Percentiles rank a stretch among this genome's conserved stretches.
These are phyloP conservation scores for Cataglyphis cursor DNA, from an alignment of 2,888 invertebrate genomes.

Conservation along the genomic window DNA sequence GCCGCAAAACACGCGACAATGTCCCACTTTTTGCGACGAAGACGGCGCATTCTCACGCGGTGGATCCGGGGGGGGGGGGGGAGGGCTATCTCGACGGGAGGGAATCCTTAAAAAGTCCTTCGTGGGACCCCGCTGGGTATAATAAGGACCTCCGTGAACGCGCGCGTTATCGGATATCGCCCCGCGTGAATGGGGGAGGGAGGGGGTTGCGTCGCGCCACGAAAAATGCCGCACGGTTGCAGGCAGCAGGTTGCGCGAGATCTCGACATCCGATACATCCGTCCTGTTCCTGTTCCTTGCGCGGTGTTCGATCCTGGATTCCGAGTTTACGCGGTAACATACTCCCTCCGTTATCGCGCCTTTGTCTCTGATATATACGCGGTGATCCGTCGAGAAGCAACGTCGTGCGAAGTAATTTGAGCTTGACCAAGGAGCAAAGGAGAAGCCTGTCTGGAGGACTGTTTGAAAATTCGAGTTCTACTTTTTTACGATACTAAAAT, in stretches of 20 bases:
- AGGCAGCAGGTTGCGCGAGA: conserved; percentile 67
- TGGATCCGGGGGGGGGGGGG: conserved; percentile 52
- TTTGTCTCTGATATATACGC: conserved; percentile 24
- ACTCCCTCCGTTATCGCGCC: conserved; percentile 62
- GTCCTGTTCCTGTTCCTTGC: conserved; percentile 62
- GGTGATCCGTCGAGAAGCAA: background rate
- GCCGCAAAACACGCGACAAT: conserved; percentile 34
- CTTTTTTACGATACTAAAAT: background rate
- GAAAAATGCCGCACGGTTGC: conserved; percentile 75
- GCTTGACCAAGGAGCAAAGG: background rate
- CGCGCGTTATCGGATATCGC: conserved; percentile 80
- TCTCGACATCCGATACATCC: conserved; percentile 79
- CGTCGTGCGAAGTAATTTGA: background rate
- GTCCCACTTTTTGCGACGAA: conserved; percentile 40
- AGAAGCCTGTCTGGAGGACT: background rate
- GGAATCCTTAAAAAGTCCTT: conserved; percentile 80
- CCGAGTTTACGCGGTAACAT: conserved; percentile 68
- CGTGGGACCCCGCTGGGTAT: conserved; percentile 72
- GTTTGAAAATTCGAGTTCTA: background rate
- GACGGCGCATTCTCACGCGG: conserved; percentile 57
- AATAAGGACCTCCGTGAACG: conserved; percentile 81
- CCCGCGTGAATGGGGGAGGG: conserved; percentile 37
- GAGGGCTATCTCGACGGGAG: conserved; percentile 65
- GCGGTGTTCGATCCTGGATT: conserved; percentile 63
- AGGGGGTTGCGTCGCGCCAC: conserved; percentile 69